Evolutionary conservation across 1,140 invertebrate species (phyloP).

Genomic region (Gryllus bimaculatus): DNA sequence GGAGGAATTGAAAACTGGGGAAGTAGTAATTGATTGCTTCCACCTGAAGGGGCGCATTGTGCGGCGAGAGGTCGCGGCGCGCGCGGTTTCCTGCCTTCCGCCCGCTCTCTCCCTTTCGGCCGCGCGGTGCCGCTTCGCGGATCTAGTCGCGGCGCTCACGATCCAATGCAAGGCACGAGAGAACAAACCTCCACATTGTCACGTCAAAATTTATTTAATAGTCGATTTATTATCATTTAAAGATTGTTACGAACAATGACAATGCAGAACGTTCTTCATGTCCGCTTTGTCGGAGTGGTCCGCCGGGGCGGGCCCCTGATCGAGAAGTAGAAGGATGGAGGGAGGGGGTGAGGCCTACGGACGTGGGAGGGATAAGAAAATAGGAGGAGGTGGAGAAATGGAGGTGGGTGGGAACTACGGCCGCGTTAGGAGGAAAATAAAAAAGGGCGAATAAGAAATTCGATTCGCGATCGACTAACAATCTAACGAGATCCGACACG

Average conservation of each 20-base stretch:
- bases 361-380: background rate
- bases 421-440: no score
- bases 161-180: background rate
- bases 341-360: background rate
- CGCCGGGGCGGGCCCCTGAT: background rate
- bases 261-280: background rate
- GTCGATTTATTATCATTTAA: background rate
- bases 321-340: background rate
- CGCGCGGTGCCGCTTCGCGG: background rate
- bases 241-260: background rate
- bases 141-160: background rate
- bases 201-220: background rate
- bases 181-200: background rate
- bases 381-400: background rate
- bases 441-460: no score
- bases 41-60: background rate
- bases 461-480: no score
- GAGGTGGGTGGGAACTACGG: no score
- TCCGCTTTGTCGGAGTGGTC: background rate
- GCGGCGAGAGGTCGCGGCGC: no score
- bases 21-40: background rate
- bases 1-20: background rate
- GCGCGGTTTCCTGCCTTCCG: background rate
- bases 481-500: no score
- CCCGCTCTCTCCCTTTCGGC: background rate